Base-by-base conservation (phyloP, 2,888 invertebrate species). In the Amiota communis region DNA sequence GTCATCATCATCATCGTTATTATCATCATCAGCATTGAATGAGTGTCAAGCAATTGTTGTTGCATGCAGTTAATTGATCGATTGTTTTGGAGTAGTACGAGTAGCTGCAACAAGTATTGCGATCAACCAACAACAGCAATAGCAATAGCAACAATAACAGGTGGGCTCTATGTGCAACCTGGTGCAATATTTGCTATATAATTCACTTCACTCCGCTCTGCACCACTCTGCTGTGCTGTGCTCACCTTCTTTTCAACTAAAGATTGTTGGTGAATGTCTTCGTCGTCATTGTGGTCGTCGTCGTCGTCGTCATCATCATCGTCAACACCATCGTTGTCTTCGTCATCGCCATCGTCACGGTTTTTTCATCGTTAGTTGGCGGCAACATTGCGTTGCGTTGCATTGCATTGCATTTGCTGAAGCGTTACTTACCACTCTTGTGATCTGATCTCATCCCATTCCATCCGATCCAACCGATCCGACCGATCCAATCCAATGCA, bases 11-110 rank as follows among this genome's bases (percentile, higher is more conserved):
- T 53, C 53, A n/a, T 53, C 53, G n/a, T 12, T 12, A 53, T 12
- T n/a, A 53, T n/a, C 53, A 53, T 12, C 53, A 53, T n/a, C 8
- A n/a, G n/a, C 53, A n/a, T n/a, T 53, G 53, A 53, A 53, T 53
- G 53, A 53, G 53, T 53, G 53, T 53, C 53, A 53, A 53, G 53
- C 53, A 53, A 53, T 53, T 53, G 53, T 53, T 53, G 53, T 53
- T 53, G 53, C 53, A 53, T 53, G 53, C 53, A 53, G 53, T n/a
- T 53, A 53, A 53, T 53, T 53, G 53, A 53, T 53, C 53, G 53
- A 53, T 53, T 53, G 53, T 53, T 53, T 53, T 53, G n/a, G 53
- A 53, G 12, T 53, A 12, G 53, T n/a, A 36, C 36, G 36, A 36
- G 36, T 36, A 36, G 36, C 36, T 36, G 36, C 36, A 36, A 36